Evolutionary conservation across 1,140 invertebrate species (phyloP).

Genomic region (Drosophila neocordata): DNA sequence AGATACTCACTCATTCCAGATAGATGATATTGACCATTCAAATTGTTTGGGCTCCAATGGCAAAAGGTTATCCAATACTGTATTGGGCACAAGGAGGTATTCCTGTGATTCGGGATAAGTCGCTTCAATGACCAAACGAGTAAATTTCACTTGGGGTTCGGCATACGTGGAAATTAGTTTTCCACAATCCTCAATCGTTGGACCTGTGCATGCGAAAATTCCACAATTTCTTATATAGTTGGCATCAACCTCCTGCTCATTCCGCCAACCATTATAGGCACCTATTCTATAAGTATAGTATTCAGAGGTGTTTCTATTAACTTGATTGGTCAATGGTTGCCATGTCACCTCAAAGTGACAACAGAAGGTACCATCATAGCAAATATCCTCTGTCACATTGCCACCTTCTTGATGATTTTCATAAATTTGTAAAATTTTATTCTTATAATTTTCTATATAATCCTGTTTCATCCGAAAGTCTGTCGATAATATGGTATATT

Average conservation of each 20-base stretch:
- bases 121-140: constrained; percentile 38
- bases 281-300: constrained; percentile 59
- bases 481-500: neutral
- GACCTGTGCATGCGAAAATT: constrained; percentile 61
- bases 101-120: constrained; percentile 42
- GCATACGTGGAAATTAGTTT: neutral
- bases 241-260: constrained; percentile 41
- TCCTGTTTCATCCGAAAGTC: constrained; percentile 59
- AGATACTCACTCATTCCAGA: constrained; percentile 29
- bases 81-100: constrained; percentile 57
- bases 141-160: constrained; percentile 39
- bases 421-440: constrained; percentile 16
- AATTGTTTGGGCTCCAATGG: constrained; percentile 61
- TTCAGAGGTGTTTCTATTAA: neutral
- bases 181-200: constrained; percentile 56
- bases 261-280: constrained; percentile 62
- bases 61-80: constrained; percentile 47
- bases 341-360: constrained; percentile 62
- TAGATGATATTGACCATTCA: constrained; percentile 29
- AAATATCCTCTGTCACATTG: constrained; percentile 19
- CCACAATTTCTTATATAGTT: constrained; percentile 67
- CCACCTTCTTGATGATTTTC: neutral
- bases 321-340: neutral
- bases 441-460: constrained; percentile 53
- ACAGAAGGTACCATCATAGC: constrained; percentile 53